Conservation (phyloP, 2,113 vertebrate species). For the Equus quagga region DNA sequence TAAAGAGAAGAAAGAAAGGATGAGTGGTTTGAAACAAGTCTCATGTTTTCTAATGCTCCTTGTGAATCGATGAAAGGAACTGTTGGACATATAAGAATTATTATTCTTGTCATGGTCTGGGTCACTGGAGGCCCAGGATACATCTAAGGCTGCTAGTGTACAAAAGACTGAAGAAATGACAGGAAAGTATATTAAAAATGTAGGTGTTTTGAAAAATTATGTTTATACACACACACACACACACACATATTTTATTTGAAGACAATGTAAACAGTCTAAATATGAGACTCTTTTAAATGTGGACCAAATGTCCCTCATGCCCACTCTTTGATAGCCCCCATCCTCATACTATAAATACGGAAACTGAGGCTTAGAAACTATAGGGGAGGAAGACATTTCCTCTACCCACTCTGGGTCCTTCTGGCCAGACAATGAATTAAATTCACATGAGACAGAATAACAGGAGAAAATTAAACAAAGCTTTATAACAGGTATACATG, state of each 20-base stretch:
- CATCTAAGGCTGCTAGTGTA: not conserved
- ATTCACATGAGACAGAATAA: no score
- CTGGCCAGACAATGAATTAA: no score
- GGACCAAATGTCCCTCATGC: not conserved
- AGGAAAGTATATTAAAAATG: not conserved
- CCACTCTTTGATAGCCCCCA: not conserved
- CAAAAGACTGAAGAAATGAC: not conserved
- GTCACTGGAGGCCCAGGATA: not conserved
- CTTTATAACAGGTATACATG: no score
- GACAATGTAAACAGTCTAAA: not conserved
- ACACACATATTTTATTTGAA: not conserved
- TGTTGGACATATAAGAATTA: not conserved
- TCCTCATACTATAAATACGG: not conserved
- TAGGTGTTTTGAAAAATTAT: not conserved
- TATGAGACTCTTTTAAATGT: not conserved
- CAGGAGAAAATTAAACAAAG: no score
- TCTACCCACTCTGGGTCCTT: no score
- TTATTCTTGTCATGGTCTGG: not conserved
- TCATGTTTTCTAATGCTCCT: not conserved
- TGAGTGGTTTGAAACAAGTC: not conserved
- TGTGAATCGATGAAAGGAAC: not conserved
- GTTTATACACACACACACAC: not conserved
- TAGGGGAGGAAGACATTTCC: no score
- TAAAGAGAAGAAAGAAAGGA: not conserved
- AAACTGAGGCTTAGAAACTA: not conserved